Conservation (phyloP, 2,797 vertebrate species). For the Sus cebifrons region DNA sequence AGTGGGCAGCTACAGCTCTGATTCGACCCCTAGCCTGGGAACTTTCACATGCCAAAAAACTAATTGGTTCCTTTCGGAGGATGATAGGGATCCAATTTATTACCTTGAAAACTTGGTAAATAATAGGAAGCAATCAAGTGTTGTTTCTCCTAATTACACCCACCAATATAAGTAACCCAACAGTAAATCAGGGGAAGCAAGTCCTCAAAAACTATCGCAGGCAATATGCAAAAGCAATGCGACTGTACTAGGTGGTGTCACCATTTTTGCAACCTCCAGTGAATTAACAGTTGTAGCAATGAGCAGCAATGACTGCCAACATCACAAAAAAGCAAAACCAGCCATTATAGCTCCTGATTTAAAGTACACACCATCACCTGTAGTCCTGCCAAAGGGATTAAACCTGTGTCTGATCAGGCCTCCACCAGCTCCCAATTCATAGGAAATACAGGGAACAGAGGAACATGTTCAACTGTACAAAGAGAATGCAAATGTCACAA, state of each 20-base stretch:
- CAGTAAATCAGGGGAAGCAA: neutral
- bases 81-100: no score
- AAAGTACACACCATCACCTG: neutral
- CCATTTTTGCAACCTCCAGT: neutral
- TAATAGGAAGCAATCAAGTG: neutral
- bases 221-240: neutral
- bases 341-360: neutral
- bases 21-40: no score
- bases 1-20: no score
- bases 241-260: neutral
- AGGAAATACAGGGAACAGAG: neutral
- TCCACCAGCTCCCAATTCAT: neutral
- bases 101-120: neutral
- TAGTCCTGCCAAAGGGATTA: neutral
- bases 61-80: neutral
- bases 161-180: neutral
- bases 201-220: neutral
- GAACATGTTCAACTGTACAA: neutral
- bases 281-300: neutral
- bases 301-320: neutral
- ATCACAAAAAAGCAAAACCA: neutral
- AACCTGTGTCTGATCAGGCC: neutral
- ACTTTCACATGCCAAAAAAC: neutral
- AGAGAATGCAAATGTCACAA: neutral
- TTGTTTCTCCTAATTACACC: neutral